Evolutionary conservation across 2,888 invertebrate genomes (phyloP).

Genomic region (Notodonta dromedarius): DNA sequence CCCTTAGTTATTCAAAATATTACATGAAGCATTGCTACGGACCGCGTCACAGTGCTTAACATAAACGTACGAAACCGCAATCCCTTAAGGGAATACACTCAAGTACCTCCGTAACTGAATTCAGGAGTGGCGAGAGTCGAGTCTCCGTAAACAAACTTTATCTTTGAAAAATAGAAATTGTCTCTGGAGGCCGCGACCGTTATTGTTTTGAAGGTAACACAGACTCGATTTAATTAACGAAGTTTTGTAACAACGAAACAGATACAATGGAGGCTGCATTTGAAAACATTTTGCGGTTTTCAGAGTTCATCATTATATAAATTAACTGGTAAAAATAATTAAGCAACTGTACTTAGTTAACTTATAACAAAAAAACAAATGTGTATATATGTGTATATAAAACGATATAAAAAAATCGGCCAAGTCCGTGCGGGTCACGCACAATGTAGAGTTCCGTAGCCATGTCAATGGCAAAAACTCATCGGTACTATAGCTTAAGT

Average conservation of each 20-base stretch:
- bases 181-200: slow-evolving; percentile 32
- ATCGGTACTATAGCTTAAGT: too few species aligned
- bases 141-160: slow-evolving; percentile 34
- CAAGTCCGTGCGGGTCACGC: too few species aligned
- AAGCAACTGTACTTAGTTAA: too few species aligned
- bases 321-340: background rate
- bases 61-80: slow-evolving; percentile 37
- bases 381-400: too few species aligned
- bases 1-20: background rate
- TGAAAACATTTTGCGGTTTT: slow-evolving; percentile 37
- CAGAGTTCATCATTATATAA: background rate
- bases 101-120: slow-evolving; percentile 28
- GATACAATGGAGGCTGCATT: slow-evolving; percentile 37
- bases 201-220: slow-evolving; percentile 53
- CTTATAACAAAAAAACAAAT: too few species aligned
- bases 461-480: too few species aligned
- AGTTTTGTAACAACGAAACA: slow-evolving; percentile 57
- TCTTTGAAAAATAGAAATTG: slow-evolving; percentile 33
- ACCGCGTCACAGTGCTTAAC: background rate
- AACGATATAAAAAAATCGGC: too few species aligned
- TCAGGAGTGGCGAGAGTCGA: slow-evolving; percentile 27
- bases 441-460: too few species aligned
- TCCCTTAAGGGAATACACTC: slow-evolving; percentile 45
- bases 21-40: background rate
- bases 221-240: slow-evolving; percentile 68